Evolutionary conservation across 1,140 invertebrate genomes (phyloP), one percentile per base, ranked within the genome.

Genomic region (Lerema accius): DNA sequence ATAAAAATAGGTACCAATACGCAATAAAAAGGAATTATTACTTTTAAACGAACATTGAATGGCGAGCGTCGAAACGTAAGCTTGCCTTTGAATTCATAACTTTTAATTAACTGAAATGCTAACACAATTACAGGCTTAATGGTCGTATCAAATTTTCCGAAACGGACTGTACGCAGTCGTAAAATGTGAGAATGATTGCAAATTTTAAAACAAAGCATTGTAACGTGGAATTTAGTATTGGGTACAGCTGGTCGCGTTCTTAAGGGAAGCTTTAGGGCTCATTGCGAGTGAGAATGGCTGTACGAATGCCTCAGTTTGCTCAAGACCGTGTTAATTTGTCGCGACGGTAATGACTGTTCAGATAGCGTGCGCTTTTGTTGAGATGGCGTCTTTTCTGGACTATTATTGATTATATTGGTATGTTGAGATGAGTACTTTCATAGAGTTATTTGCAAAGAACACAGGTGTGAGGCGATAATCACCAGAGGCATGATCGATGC

Each of bases 181-280:
- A 87, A 89, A 89, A 82, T 89, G 84, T 85, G 76, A 78, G 84
- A 89, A 86, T 86, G 77, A 89, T 89, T 89, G 84, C 84, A 82
- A 88, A 85, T 85, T 87, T 87, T 87, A 89, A 89, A 84, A 83
- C 78, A 84, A 84, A 82, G 77, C 79, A 78, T 80, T 86, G 80
- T 83, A 78, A 80, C 75, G 78, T 78, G 63, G 73, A 87, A 82
- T 86, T 86, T 83, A 88, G 80, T 86, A 75, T 60, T 76, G 63
- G 62, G 59, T 76, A 67, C 85, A 86, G 82, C 78, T 86, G 83
- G 78, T 69, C 78, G 67, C 53, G 68, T 67, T 69, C 70, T 80
- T 79, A 78, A 81, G 76, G 78, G 82, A 78, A 77, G 80, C 78
- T 85, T 81, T 78, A 75, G 71, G 73, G 81, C 73, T 75, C 79